Percentiles rank a stretch among this genome's conserved stretches.
These are phyloP conservation scores for Nasonovia ribisnigri DNA, from an alignment of 2,888 invertebrate species.

Conservation along the genomic window DNA sequence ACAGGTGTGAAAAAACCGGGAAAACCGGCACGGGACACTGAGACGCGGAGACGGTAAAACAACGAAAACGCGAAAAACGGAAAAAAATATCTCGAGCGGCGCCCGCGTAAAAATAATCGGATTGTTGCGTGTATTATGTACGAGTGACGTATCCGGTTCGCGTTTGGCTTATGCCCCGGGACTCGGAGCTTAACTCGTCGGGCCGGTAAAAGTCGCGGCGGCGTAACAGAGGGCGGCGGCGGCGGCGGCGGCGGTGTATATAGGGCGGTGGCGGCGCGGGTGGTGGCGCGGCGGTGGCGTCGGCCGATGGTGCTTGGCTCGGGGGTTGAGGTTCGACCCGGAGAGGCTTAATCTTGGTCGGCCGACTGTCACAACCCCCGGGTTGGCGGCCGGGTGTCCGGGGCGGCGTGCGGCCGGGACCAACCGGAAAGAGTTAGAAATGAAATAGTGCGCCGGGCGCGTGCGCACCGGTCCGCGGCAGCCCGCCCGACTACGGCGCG, in stretches of 20 bases:
- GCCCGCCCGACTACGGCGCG: neutral
- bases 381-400: constrained; percentile 48
- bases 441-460: constrained; percentile 61
- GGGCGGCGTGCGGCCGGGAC: constrained; percentile 62
- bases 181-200: constrained; percentile 63
- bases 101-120: constrained; percentile 19
- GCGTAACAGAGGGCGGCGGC: constrained; percentile 27
- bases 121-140: constrained; percentile 47
- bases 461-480: constrained; percentile 35
- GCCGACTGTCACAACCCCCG: constrained; percentile 60
- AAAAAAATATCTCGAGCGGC: neutral
- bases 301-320: constrained; percentile 20
- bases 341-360: constrained; percentile 65
- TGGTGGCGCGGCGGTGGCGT: constrained; percentile 11
- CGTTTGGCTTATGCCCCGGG: constrained; percentile 65
- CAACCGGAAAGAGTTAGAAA: constrained; percentile 65
- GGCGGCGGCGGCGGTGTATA: constrained; percentile 12
- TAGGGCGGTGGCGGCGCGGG: neutral
- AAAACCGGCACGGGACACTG: neutral
- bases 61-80: neutral
- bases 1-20: neutral
- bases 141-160: constrained; percentile 64
- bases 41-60: neutral
- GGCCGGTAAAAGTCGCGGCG: constrained; percentile 64
- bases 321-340: constrained; percentile 65